phyloP scores from a whole-genome alignment of 2,797 vertebrate genomes.

The Tenualosa thibaudeaui region DNA sequence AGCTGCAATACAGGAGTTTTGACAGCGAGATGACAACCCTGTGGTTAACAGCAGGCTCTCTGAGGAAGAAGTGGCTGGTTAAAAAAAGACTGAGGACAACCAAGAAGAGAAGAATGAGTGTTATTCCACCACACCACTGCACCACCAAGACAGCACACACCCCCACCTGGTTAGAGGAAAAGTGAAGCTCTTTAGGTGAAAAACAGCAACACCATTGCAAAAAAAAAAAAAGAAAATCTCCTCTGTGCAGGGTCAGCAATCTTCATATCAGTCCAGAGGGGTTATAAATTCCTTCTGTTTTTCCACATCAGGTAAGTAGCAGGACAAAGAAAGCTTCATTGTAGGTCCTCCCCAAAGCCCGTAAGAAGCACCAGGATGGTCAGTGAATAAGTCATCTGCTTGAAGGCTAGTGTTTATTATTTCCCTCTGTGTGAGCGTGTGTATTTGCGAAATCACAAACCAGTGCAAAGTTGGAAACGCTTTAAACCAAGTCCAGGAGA shows the following conservation, averaged over 20 bases:
- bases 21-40: not conserved
- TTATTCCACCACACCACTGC: conserved; percentile 24
- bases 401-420: not conserved
- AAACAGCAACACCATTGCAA: not conserved
- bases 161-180: conserved; percentile 11
- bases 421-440: not conserved
- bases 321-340: not conserved
- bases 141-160: conserved; percentile 13
- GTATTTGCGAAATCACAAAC: not conserved
- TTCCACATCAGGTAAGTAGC: not conserved
- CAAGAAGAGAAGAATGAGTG: not conserved
- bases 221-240: not conserved
- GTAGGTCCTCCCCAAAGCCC: not conserved
- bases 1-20: not conserved
- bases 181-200: not conserved
- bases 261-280: not conserved
- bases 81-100: not conserved
- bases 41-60: not conserved
- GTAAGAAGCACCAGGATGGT: not conserved
- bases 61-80: not conserved
- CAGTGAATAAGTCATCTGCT: not conserved
- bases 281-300: not conserved
- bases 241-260: not conserved
- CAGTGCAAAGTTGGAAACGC: not conserved
- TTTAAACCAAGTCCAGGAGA: not conserved